These are phyloP conservation scores for Cyclura pinguis DNA, from an alignment of 2,797 vertebrate species.

Conservation along the genomic window DNA sequence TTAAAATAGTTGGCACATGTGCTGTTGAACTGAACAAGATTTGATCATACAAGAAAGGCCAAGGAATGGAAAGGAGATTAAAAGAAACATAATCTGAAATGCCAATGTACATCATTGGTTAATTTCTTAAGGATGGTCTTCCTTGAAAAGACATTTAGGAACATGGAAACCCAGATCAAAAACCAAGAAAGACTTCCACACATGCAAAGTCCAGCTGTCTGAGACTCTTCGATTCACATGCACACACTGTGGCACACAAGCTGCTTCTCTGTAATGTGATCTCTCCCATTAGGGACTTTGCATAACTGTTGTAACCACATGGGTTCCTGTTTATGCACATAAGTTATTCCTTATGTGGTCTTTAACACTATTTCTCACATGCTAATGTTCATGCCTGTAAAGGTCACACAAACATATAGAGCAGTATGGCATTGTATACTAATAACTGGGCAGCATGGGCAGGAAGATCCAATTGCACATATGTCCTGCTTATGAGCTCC, in stretches of 20 bases:
- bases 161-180: neutral
- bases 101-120: neutral
- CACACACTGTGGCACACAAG: neutral
- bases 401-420: neutral
- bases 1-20: neutral
- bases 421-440: neutral
- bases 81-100: neutral
- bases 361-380: neutral
- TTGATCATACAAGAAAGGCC: conserved; percentile 42
- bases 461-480: neutral
- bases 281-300: no score
- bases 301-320: neutral
- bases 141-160: neutral
- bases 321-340: neutral
- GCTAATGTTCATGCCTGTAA: neutral
- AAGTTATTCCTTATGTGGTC: neutral
- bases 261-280: neutral
- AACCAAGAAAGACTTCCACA: neutral
- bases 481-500: neutral
- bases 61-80: conserved; percentile 32
- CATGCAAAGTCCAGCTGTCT: neutral
- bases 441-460: neutral
- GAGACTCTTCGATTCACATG: neutral
- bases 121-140: neutral
- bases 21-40: neutral